Evolutionary conservation across 2,797 vertebrate genomes (phyloP), one percentile per base, ranked within the genome.

Genomic region (Xiphorhynchus erythropygius): DNA sequence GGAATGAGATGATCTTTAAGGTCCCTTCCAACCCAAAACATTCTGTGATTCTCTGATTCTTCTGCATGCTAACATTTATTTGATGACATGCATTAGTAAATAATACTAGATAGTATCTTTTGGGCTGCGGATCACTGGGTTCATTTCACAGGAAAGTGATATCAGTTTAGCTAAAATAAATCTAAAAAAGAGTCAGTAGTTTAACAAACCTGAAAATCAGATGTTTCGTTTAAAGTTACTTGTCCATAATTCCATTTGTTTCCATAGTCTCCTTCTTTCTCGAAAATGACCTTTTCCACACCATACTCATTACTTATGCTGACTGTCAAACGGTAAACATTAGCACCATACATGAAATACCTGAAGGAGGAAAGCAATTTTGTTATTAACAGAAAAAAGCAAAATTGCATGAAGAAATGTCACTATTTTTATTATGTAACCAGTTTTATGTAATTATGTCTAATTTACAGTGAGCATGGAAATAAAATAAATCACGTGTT

Each of bases 161-260:
- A 52, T 27, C 11, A 30, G 21, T 60, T 52, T 89, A 59, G 50
- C 33, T 81, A 67, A 73, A 93, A 76, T 41, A 88, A 92, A 64
- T n/a, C 52, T 67, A 59, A 7, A 35, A 63, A 50, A 35, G 53
- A 37, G 46, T 47, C 27, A 49, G 5, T 5, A 22, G 32, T 24
- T 71, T 81, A 89, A 63, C 96, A 81, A 86, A 99, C 99, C 97
- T 94, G 97, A 87, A 98, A 96, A 81, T 96, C 74, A 7, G 89
- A 88, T 3, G 97, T 98, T 94, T 98, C 97, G 75, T 98, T 98
- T 87, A 99, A 93, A 55, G 98, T 98, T 91, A 98, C 96, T 97
- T 99, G 99, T 44, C 98, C 99, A 9, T 98, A 98, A 97, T 99
- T 98, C 99, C 99, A 99, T 74, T 85, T 97, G 82, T 98, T 94